A percentile compares a stretch with the other conserved stretches of the same genome.
These are phyloP conservation scores for Gymnoscelis rufifasciata DNA, from an alignment of 2,888 invertebrate species.

Conservation along the genomic window DNA sequence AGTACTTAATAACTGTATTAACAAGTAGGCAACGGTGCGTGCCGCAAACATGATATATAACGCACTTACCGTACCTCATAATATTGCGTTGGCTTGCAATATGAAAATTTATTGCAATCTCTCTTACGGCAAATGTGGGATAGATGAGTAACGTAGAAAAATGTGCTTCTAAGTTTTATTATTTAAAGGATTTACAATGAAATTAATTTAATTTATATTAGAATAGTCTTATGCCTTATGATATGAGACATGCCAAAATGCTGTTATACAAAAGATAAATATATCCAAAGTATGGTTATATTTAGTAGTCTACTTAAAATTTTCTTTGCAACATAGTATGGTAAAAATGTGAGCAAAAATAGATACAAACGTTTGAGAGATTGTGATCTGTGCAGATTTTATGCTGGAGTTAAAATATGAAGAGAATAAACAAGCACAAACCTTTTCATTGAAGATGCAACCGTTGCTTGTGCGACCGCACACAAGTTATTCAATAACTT, in stretches of 20 bases:
- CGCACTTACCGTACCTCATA: conserved; percentile 66
- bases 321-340: no score
- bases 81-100: conserved; percentile 74
- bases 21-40: conserved; percentile 54
- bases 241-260: no score
- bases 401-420: neutral
- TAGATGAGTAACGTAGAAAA: conserved; percentile 36
- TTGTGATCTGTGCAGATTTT: no score
- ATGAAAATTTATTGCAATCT: conserved; percentile 75
- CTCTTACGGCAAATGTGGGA: conserved; percentile 51
- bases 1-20: conserved; percentile 53
- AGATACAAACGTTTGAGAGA: no score
- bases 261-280: no score
- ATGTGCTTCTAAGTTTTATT: conserved; percentile 20
- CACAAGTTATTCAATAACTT: conserved; percentile 25
- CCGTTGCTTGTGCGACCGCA: conserved; percentile 11
- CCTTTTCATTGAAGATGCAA: neutral
- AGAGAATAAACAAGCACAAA: neutral
- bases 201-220: neutral
- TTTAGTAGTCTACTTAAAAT: no score
- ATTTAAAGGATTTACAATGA: conserved; percentile 6
- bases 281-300: no score
- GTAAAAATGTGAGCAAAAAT: no score
- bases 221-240: no score
- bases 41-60: conserved; percentile 69